phyloP scores from a whole-genome alignment of 2,113 vertebrate species.

The Osmerus eperlanus region DNA sequence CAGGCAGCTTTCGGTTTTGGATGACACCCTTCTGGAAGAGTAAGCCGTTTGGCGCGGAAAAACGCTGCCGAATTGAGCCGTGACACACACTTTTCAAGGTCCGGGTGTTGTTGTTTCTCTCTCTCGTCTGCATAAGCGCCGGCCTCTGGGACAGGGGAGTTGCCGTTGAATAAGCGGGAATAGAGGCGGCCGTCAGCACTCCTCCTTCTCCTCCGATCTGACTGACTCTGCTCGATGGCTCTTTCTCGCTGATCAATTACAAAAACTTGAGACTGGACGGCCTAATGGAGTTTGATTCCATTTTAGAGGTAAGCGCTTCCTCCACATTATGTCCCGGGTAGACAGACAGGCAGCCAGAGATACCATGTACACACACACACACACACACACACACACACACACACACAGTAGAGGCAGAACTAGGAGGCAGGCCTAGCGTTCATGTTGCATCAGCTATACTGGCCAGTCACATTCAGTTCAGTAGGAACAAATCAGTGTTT shows the following conservation, averaged over 20 bases:
- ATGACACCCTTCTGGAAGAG: constrained; percentile 45
- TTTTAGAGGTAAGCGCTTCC: too few relatives aligned
- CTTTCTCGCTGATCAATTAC: constrained; percentile 44
- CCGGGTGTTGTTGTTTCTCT: constrained; percentile 46
- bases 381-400: not conserved
- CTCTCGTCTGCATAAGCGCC: constrained; percentile 27
- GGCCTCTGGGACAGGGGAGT: constrained; percentile 17
- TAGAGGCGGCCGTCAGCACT: constrained; percentile 50
- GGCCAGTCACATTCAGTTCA: too few relatives aligned
- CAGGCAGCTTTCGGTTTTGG: constrained; percentile 42
- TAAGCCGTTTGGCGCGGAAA: constrained; percentile 56
- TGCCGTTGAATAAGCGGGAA: constrained; percentile 37
- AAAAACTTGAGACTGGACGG: not conserved
- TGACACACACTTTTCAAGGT: constrained; percentile 56
- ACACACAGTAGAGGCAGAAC: not conserved
- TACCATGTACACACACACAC: not conserved
- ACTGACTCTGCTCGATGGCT: constrained; percentile 36
- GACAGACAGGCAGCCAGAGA: not conserved
- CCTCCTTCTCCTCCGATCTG: constrained; percentile 29
- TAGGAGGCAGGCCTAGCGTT: too few relatives aligned
- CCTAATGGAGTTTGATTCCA: not conserved
- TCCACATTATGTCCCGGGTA: too few relatives aligned
- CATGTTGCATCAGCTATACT: too few relatives aligned
- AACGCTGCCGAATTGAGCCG: constrained; percentile 58
- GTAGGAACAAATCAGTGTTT: too few relatives aligned